Conservation (phyloP, 2,888 invertebrate genomes). For the Pseudanteris insignis region DNA sequence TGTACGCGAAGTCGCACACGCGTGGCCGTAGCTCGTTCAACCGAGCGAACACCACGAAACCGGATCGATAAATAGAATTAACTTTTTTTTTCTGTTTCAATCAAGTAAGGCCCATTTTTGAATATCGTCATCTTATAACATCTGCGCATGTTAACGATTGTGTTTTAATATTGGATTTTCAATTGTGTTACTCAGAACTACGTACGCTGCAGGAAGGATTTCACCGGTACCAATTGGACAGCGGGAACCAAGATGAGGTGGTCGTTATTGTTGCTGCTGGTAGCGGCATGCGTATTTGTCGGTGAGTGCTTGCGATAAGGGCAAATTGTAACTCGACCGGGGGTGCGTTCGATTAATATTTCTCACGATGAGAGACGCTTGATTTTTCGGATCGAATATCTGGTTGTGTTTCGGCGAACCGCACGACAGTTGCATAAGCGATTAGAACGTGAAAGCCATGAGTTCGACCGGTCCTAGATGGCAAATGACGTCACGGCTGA, state of each 20-base stretch:
- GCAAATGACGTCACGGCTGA: conserved; percentile 63
- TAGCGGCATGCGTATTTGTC: conserved; percentile 54
- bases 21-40: too few relatives aligned
- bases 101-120: too few relatives aligned
- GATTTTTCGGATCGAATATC: too few relatives aligned
- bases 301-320: conserved; percentile 57
- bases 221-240: conserved; percentile 7
- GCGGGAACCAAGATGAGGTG: conserved; percentile 56
- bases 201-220: not conserved
- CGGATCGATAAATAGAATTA: too few relatives aligned
- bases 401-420: conserved; percentile 32
- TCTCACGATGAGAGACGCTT: conserved; percentile 1
- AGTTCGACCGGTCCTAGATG: conserved; percentile 58
- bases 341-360: not conserved
- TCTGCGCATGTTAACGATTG: too few relatives aligned
- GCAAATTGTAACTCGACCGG: too few relatives aligned
- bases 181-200: conserved; percentile 2
- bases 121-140: too few relatives aligned
- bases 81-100: too few relatives aligned
- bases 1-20: conserved; percentile 39
- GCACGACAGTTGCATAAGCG: conserved; percentile 63
- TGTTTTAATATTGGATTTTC: too few relatives aligned
- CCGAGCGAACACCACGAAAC: too few relatives aligned
- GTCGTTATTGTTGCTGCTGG: conserved; percentile 58
- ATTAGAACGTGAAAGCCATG: conserved; percentile 65